phyloP scores from a whole-genome alignment of 2,888 invertebrate species.

The Brachypalpus laphriformis region DNA sequence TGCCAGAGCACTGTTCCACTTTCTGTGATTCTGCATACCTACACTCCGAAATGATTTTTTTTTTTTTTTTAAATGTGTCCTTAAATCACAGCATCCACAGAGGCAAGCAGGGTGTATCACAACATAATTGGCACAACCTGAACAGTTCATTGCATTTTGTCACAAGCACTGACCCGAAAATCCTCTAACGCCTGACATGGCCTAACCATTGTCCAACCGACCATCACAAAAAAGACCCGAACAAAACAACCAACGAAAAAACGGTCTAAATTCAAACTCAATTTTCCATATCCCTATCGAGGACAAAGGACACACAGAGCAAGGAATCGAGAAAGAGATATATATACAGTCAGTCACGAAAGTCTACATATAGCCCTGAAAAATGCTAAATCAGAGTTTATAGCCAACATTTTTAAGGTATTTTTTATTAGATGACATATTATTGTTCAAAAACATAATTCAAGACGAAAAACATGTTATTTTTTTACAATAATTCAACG shows the following conservation, averaged over 20 bases:
- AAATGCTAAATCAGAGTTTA: no score
- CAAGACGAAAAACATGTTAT: no score
- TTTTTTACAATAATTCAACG: no score
- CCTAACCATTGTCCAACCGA: conserved; percentile 43
- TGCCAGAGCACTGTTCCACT: background rate
- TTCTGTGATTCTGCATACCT: background rate
- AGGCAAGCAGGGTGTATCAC: conserved; percentile 10
- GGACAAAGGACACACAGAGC: background rate
- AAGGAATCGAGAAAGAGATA: background rate
- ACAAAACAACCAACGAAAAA: conserved; percentile 35
- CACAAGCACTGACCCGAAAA: conserved; percentile 67
- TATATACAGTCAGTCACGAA: no score
- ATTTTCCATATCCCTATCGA: conserved; percentile 49
- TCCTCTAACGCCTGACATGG: conserved; percentile 48
- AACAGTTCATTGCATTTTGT: conserved; percentile 68
- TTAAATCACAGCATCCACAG: conserved; percentile 18
- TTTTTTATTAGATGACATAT: no score
- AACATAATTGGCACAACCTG: conserved; percentile 57
- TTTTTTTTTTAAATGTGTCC: background rate
- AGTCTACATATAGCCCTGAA: no score
- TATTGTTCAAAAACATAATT: no score
- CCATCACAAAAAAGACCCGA: background rate
- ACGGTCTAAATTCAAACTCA: conserved; percentile 60
- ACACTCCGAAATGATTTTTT: background rate
- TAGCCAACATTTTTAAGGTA: no score